Evolutionary conservation across 2,888 invertebrate genomes (phyloP).

Genomic region (Hirtodrosophila cameraria): DNA sequence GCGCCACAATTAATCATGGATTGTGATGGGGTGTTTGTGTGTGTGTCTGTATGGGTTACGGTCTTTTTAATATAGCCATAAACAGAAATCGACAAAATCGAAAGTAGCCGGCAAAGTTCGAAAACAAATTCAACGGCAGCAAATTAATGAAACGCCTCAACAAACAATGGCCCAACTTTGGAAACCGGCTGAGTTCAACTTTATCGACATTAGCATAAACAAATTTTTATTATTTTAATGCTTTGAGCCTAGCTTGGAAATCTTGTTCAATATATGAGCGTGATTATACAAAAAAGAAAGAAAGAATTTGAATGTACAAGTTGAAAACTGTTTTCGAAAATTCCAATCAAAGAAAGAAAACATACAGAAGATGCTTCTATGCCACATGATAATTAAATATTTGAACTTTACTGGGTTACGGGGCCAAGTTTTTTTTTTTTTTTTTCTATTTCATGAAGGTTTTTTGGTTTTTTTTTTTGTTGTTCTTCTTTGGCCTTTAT

Average conservation of each 20-base stretch:
- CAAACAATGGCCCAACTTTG: slow-evolving; percentile 23
- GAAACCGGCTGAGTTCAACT: slow-evolving; percentile 1
- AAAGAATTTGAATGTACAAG: slow-evolving; percentile 35
- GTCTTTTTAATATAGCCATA: slow-evolving; percentile 43
- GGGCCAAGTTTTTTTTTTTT: slow-evolving; percentile 31
- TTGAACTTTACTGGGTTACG: slow-evolving; percentile 69
- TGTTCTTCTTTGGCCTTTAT: too few species aligned
- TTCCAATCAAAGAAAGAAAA: slow-evolving; percentile 18
- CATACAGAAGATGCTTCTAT: slow-evolving; percentile 4
- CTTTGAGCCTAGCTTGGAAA: slow-evolving; percentile 18
- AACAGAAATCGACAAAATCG: slow-evolving; percentile 44
- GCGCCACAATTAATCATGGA: slow-evolving; percentile 44
- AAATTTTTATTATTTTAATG: slow-evolving; percentile 35
- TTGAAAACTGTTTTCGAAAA: slow-evolving; percentile 19
- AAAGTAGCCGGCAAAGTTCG: slow-evolving; percentile 43
- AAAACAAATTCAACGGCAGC: slow-evolving; percentile 43
- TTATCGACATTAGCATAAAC: slow-evolving; percentile 58
- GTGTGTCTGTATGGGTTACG: background rate
- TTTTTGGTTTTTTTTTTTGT: slow-evolving; percentile 10
- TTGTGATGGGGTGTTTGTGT: background rate
- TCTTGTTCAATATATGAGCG: slow-evolving; percentile 34
- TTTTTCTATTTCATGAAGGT: too few species aligned
- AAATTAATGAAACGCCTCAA: slow-evolving; percentile 45
- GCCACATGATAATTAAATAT: slow-evolving; percentile 65
- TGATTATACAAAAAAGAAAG: slow-evolving; percentile 46